These are phyloP conservation scores for rat (Rattus norvegicus) DNA, from an alignment of 2,113 vertebrate species.

Conservation along the genomic window GRCr8 NC_086020.1:111120001-111120500, in stretches of 20 bases:
- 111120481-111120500: constrained; percentile 15
- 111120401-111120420: constrained; percentile 27
- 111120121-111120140: constrained; percentile 38
- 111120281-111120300: constrained; percentile 62
- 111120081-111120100: not conserved
- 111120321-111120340: constrained; percentile 44
- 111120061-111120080: constrained; percentile 12
- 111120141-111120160: constrained; percentile 38
- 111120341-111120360: constrained; percentile 58
- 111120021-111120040: not conserved
- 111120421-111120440: constrained; percentile 27
- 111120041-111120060: not conserved
- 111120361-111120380: constrained; percentile 47
- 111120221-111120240: constrained; percentile 38
- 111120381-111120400: constrained; percentile 50
- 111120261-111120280: constrained; percentile 58
- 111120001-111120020: not conserved
- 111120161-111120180: constrained; percentile 46
- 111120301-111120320: constrained; percentile 48
- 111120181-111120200: constrained; percentile 59
- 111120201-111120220: constrained; percentile 62
- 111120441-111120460: constrained; percentile 9
- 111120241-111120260: constrained; percentile 66
- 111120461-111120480: constrained; percentile 47
- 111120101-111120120: not conserved